Base-by-base conservation (phyloP, 2,888 invertebrate genomes). In the Loripinus fragilis region DNA sequence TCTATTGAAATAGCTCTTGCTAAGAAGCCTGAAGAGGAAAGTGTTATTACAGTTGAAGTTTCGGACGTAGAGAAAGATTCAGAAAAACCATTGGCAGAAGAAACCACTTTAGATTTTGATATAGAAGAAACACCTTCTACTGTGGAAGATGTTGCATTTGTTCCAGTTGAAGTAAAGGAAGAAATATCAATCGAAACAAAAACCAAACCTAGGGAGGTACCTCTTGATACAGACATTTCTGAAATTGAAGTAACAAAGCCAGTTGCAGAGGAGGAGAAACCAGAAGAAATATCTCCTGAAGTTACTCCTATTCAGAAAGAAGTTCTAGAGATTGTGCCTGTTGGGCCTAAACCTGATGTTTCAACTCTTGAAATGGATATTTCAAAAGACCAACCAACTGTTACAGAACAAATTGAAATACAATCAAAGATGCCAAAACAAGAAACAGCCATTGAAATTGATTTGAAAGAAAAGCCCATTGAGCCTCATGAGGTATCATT, bases 21-120 rank as follows among this genome's bases (percentile, higher is more conserved):
- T 15, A 48, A 76, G 38, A 75, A 71, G 50, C 73, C 74, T 71
- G 38, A 42, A 60, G 38, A 42, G 35, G 60, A 74, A 25, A 66
- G 74, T 55, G 68, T 30, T 41, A 52, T 69, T 30, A 52, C 60
- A 17, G 23, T n/a, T n/a, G n/a, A n/a, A 45, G 30, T 74, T 5
- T 48, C 65, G 38, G 64, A 69, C 60, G 69, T n/a, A n/a, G n/a
- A n/a, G n/a, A n/a, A n/a, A n/a, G n/a, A n/a, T n/a, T n/a, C n/a
- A n/a, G n/a, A n/a, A n/a, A n/a, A n/a, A n/a, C n/a, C n/a, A n/a
- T n/a, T n/a, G n/a, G n/a, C 73, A 15, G 67, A 73, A n/a, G 3
- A 25, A 25, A 15, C 12, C 2, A 2, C 45, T 69, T 10, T 30
- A n/a, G 41, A 35, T 35, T 3, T 65, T 65, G 65, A 65, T 25